Conservation (phyloP, 1,140 invertebrate genomes). For the Drosophila rufa region DNA sequence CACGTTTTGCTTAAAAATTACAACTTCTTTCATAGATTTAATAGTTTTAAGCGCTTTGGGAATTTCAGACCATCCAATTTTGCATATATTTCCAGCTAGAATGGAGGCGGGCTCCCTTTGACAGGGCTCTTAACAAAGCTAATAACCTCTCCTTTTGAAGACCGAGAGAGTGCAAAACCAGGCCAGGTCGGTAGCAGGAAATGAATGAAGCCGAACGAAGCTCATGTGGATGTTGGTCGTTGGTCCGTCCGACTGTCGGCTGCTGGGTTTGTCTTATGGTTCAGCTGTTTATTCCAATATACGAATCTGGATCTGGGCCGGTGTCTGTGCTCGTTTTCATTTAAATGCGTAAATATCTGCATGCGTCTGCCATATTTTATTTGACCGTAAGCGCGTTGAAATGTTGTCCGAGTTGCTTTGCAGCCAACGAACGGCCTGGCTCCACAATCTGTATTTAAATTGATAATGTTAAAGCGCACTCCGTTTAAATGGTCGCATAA, state of each 20-base stretch:
- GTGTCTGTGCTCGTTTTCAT: conserved; percentile 52
- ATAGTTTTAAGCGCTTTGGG: neutral
- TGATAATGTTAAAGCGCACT: conserved; percentile 63
- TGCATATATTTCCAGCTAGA: neutral
- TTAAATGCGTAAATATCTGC: conserved; percentile 78
- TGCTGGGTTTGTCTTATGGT: conserved; percentile 11
- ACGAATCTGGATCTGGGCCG: conserved; percentile 38
- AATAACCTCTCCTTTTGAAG: conserved; percentile 19
- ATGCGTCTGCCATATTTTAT: conserved; percentile 74
- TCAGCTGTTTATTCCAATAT: conserved; percentile 59
- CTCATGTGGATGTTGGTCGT: conserved; percentile 64
- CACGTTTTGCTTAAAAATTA: no score
- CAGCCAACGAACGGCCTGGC: conserved; percentile 36
- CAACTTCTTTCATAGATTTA: neutral
- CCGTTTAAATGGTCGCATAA: conserved; percentile 40
- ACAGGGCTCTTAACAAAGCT: conserved; percentile 17
- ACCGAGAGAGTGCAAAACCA: conserved; percentile 9
- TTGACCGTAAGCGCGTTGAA: conserved; percentile 75
- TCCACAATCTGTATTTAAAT: conserved; percentile 53
- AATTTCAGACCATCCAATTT: neutral
- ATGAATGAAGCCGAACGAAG: conserved; percentile 66
- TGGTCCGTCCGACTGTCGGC: conserved; percentile 10
- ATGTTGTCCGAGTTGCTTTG: conserved; percentile 61
- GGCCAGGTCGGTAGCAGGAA: conserved; percentile 27
- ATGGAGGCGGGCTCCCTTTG: neutral